Evolutionary conservation across 2,113 vertebrate species (phyloP).

Genomic region (Sebastes schlegelii): DNA sequence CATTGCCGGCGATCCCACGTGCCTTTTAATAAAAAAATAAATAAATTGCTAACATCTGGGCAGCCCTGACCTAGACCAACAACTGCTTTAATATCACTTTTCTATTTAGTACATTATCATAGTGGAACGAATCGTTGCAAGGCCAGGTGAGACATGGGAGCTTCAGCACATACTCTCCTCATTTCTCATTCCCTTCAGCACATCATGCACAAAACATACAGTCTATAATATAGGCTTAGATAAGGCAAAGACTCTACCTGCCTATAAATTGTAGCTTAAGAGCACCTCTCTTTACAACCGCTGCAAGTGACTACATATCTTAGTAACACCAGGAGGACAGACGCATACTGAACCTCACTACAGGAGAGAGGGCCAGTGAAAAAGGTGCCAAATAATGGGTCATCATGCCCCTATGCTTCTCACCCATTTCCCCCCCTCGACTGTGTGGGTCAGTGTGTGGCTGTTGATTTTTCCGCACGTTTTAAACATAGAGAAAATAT

Average conservation of each 20-base stretch:
- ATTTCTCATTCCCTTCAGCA: neutral
- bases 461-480: neutral
- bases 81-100: neutral
- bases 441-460: slow-evolving; percentile 8
- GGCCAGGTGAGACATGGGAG: neutral
- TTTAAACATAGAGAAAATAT: neutral
- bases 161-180: too few relatives aligned
- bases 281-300: slow-evolving; percentile 51
- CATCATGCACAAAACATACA: neutral
- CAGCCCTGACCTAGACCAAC: neutral
- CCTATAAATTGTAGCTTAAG: slow-evolving; percentile 61
- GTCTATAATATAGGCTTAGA: neutral
- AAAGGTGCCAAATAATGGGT: slow-evolving; percentile 71
- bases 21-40: too few relatives aligned
- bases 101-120: neutral
- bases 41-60: too few relatives aligned
- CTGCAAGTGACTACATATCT: slow-evolving; percentile 65
- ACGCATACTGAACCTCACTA: slow-evolving; percentile 16
- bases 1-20: too few relatives aligned
- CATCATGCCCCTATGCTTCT: slow-evolving; percentile 17
- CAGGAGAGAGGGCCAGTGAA: slow-evolving; percentile 15
- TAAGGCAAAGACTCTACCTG: slow-evolving; percentile 3
- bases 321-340: slow-evolving; percentile 38
- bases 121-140: neutral
- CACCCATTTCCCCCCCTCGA: neutral